A percentile compares a stretch with the other conserved stretches of the same genome.
Evolutionary conservation across 2,113 vertebrate genomes (phyloP).

Genomic region (Brachypodius melanocephalos): DNA sequence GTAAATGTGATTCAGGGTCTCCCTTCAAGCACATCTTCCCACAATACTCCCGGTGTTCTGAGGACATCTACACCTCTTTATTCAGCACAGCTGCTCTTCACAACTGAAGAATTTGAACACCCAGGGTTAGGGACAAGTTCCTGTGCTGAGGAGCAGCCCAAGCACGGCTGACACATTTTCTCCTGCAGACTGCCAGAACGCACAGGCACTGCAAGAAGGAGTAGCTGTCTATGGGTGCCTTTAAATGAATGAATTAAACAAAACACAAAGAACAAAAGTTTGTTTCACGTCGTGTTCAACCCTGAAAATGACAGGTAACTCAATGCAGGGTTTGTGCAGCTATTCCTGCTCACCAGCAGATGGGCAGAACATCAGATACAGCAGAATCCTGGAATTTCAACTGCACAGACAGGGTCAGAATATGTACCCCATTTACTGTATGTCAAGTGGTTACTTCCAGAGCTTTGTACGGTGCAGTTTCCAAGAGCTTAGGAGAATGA

Average conservation of each 20-base stretch:
- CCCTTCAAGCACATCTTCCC: background rate
- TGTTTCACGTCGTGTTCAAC: background rate
- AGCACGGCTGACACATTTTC: background rate
- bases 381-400: background rate
- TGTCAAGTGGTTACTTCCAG: background rate
- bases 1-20: background rate
- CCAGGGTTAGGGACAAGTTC: background rate
- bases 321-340: background rate
- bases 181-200: background rate
- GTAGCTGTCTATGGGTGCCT: background rate
- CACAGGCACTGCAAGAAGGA: background rate
- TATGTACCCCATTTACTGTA: background rate
- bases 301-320: background rate
- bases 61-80: background rate
- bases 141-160: background rate
- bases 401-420: background rate
- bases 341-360: background rate
- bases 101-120: background rate
- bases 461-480: background rate
- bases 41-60: background rate
- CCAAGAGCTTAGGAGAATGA: background rate
- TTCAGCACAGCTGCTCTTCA: background rate
- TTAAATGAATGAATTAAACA: background rate
- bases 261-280: background rate
- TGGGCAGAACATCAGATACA: background rate